phyloP scores from a whole-genome alignment of 2,888 invertebrate species.

The Trissoscelio sp. region DNA sequence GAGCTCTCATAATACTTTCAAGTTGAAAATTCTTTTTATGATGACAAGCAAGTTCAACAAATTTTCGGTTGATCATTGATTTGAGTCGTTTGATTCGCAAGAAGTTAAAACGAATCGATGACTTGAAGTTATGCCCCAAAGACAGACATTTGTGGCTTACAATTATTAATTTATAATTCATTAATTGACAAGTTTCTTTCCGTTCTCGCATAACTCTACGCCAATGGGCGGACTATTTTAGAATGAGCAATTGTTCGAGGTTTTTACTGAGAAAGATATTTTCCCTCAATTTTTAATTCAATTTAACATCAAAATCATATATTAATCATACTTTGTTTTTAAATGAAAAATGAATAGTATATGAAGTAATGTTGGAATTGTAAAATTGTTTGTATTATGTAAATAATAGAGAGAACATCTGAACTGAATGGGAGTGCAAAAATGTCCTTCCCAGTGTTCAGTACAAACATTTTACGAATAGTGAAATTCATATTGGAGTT shows the following conservation, averaged over 20 bases:
- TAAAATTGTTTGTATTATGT: too few species aligned
- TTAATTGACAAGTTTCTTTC: conserved; percentile 60
- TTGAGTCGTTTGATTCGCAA: conserved; percentile 48
- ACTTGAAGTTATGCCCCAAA: conserved; percentile 15
- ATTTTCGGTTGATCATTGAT: background rate
- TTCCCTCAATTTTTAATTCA: too few species aligned
- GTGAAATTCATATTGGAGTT: too few species aligned
- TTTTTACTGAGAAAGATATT: conserved; percentile 36
- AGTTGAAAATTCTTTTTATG: conserved; percentile 1
- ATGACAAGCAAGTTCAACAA: background rate
- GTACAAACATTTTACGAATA: too few species aligned
- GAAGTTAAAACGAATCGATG: conserved; percentile 32
- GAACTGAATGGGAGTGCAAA: too few species aligned
- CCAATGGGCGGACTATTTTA: conserved; percentile 64
- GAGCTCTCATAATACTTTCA: conserved; percentile 20
- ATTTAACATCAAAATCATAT: too few species aligned
- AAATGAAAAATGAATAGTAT: too few species aligned
- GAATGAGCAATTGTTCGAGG: conserved; percentile 59
- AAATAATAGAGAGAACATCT: too few species aligned
- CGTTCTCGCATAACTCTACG: conserved; percentile 49
- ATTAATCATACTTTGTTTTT: too few species aligned
- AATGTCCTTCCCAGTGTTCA: too few species aligned
- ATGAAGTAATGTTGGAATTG: too few species aligned
- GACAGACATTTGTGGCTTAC: conserved; percentile 33
- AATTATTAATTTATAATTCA: conserved; percentile 49